These are phyloP conservation scores for Chlamydotis undulata DNA, from an alignment of 2,113 vertebrate genomes.

Conservation along the genomic window DNA sequence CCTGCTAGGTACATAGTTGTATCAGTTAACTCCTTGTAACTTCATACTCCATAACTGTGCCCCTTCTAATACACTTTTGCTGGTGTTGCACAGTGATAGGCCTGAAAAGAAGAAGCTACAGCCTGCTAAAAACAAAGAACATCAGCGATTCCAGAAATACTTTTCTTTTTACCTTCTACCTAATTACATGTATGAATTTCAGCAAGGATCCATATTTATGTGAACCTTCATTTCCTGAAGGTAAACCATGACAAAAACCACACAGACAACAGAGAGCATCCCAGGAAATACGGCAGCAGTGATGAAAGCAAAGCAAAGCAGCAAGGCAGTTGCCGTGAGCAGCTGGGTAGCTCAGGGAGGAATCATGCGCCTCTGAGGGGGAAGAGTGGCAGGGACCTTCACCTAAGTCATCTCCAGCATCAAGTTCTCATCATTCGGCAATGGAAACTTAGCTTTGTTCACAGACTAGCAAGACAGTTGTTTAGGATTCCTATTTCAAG, in stretches of 20 bases:
- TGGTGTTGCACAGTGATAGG: background rate
- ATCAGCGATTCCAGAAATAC: background rate
- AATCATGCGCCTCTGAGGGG: accelerated
- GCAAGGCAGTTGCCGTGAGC: background rate
- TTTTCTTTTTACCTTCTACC: background rate
- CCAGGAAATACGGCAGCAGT: background rate
- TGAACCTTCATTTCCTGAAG: background rate
- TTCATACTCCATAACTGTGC: background rate
- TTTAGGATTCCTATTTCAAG: background rate
- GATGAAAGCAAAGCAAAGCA: background rate
- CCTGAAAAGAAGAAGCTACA: background rate
- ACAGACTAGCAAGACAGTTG: background rate
- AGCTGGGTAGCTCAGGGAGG: background rate
- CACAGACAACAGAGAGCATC: background rate
- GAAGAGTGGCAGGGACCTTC: background rate
- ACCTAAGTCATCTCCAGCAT: background rate
- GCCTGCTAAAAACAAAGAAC: background rate
- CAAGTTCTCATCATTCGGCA: background rate
- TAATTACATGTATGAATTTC: background rate
- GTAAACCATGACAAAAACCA: background rate
- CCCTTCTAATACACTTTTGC: background rate
- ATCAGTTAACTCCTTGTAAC: background rate
- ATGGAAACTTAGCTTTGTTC: background rate
- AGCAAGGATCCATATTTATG: background rate
- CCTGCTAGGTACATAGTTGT: background rate